Base-by-base conservation (phyloP, 2,797 vertebrate genomes). In the Acestrorhynchus altus region DNA sequence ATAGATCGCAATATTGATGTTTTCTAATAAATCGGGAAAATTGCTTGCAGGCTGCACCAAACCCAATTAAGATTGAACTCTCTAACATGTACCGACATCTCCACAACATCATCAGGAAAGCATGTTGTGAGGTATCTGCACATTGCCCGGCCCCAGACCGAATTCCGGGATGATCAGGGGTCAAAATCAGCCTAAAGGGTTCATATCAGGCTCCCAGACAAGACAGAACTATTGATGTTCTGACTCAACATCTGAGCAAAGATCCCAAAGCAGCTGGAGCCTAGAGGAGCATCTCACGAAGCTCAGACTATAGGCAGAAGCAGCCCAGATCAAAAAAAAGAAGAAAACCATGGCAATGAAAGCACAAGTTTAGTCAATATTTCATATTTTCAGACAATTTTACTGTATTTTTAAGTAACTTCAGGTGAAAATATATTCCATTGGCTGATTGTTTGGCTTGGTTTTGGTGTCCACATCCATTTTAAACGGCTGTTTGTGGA, bases 201-300 rank as follows among this genome's bases (percentile, higher is more conserved):
- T 20, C 35, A 57, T n/a, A 31, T 26, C 39, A 46, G 24, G 22
- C 13, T 46, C 42, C 20, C 10, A 42, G 47, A 64, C 56, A 24
- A 35, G n/a, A 68, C 12, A 40, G 35, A 71, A 52, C 61, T 28
- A 61, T 42, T 63, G n/a, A 42, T 8, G 16, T 22, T 76, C 42
- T 24, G 24, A 57, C 24, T 15, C n/a, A 47, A 49, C 13, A 51
- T 20, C 74, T 51, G 31, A 54, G n/a, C 15, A 49, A 59, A 24
- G n/a, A 60, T 31, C 66, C 66, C 26, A 15, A 26, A 22, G 39
- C 0, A 46, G 16, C 22, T 31, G 49, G 47, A 52, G 66, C 28
- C 26, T 52, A 11, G 26, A n/a, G 22, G 13, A 49, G 44, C 10
- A 9, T 67, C 64, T 49, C 11, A n/a, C 31, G 13, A 46, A 46